Evolutionary conservation across 2,888 invertebrate species (phyloP).

Genomic region (Mamestra brassicae): DNA sequence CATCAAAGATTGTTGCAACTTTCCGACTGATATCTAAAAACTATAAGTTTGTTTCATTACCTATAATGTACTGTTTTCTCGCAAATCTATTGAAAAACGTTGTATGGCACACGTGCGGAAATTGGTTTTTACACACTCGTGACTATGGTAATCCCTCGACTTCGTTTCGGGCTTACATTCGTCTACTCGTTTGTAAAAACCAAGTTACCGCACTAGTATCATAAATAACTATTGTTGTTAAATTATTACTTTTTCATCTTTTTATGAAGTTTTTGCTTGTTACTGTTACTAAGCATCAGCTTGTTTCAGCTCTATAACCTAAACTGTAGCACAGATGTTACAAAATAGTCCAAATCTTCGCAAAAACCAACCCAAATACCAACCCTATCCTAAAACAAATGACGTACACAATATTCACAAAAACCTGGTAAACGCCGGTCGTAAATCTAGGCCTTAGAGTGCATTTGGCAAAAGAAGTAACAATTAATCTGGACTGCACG

Average conservation of each 20-base stretch:
- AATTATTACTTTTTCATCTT: background rate
- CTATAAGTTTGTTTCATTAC: no score
- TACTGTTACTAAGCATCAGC: background rate
- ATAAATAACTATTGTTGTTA: no score
- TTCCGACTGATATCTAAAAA: no score
- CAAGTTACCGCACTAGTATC: no score
- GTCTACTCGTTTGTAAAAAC: no score
- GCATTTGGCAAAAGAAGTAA: slow-evolving; percentile 86
- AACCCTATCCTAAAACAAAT: slow-evolving; percentile 65
- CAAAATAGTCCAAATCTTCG: background rate
- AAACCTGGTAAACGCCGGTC: slow-evolving; percentile 72
- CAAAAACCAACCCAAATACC: slow-evolving; percentile 4
- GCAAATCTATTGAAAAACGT: no score
- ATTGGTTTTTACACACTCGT: no score
- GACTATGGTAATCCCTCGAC: no score
- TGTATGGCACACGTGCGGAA: no score
- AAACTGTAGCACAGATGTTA: background rate
- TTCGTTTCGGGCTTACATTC: no score
- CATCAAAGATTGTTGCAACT: no score
- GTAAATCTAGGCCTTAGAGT: slow-evolving; percentile 78
- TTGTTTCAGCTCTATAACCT: background rate
- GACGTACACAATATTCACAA: slow-evolving; percentile 70
- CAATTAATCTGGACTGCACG: slow-evolving; percentile 83
- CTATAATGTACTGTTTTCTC: no score
- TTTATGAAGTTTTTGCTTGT: background rate